Base-by-base conservation (phyloP, 92 coral and sea anemone genomes). In the Siderastrea radians region DNA sequence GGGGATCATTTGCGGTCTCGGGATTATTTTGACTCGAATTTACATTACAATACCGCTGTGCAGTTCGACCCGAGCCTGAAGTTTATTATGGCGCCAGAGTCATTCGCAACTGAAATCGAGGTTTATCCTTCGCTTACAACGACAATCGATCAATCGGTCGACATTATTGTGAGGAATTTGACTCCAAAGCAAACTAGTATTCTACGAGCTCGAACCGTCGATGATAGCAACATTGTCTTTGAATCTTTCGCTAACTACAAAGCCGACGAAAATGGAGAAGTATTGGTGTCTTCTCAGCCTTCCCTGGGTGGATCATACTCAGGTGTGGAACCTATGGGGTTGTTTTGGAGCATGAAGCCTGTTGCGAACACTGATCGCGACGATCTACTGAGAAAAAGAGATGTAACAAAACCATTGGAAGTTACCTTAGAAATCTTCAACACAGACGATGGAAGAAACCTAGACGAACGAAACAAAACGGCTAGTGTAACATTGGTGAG, bases 301-400 rank as follows among this genome's bases (percentile, higher is more conserved):
- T 74, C 87, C 8, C 19, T 65, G 3, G 91, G 91, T 1, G 91
- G 87, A 26, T 74, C 83, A 11, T 88, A 82, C 68, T 53, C 62
- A 11, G 91, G 91, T 53, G 82, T 88, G 26, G 91, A 88, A 61
- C 83, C 91, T 7, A 88, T 88, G 91, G 91, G 91, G 19, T 49
- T 81, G 38, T 46, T 88, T 46, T 88, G 91, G 91, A 88, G 91
- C 66, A n/a, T 88, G 26, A 73, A 82, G 51, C 82, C 87, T 9
- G 61, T 44, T 3, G 10, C 77, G 46, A 72, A 74, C 12, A 4
- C 52, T 11, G 73, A 57, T 46, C 78, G 85, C 19, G 83, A 80
- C 48, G 74, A 74, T 67, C 2, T 85, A 66, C 51, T 88, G 0
- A 82, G 83, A 66, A 82, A 88, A 19, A 78, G 79, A 67, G 87